These are phyloP conservation scores for Aquatica leii DNA, from an alignment of 2,888 invertebrate species.

Conservation along the genomic window DNA sequence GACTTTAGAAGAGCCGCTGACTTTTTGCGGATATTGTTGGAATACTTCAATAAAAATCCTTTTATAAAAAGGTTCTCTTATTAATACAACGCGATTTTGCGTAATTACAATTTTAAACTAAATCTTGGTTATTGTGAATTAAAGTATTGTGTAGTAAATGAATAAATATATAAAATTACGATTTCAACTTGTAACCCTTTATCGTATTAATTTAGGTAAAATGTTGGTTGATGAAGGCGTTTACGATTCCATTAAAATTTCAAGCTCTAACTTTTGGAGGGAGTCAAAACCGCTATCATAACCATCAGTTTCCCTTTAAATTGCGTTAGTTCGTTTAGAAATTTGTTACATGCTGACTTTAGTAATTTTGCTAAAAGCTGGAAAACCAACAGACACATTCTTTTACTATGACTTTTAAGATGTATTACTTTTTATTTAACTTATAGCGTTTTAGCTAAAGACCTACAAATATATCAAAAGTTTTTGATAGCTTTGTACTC, in stretches of 20 bases:
- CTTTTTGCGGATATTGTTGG: conserved; percentile 30
- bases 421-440: neutral
- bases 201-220: conserved; percentile 3
- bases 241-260: conserved; percentile 23
- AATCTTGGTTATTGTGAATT: no score
- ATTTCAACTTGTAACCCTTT: neutral
- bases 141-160: no score
- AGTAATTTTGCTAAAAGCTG: conserved; percentile 26
- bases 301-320: conserved; percentile 31
- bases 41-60: neutral
- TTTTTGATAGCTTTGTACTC: no score
- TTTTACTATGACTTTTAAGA: conserved; percentile 9
- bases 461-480: no score
- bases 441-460: no score
- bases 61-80: conserved; percentile 16
- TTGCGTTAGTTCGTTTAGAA: conserved; percentile 26
- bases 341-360: conserved; percentile 23
- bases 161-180: conserved; percentile 1
- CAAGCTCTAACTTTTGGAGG: conserved; percentile 20
- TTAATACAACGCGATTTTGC: no score
- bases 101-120: no score
- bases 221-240: conserved; percentile 4
- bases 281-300: conserved; percentile 24
- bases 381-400: conserved; percentile 22
- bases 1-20: conserved; percentile 26